Evolutionary conservation across 2,888 invertebrate species (phyloP).

Genomic region (Aphidoletes aphidimyza): DNA sequence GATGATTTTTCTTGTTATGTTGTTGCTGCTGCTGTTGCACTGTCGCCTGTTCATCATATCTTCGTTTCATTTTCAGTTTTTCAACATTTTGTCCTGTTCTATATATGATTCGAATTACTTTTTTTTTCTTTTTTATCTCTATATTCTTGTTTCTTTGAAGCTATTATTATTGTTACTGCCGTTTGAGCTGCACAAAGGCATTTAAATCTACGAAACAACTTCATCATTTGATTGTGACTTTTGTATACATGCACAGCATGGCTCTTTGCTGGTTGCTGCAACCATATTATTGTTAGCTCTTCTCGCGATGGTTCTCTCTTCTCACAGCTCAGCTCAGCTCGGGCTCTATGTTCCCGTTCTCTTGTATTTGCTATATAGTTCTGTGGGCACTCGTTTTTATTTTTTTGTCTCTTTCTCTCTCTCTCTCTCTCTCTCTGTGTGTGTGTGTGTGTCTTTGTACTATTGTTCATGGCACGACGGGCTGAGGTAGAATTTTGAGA

Average conservation of each 20-base stretch:
- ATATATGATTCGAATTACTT: background rate
- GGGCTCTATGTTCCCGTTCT: too few relatives aligned
- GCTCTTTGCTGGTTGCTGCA: constrained; percentile 4
- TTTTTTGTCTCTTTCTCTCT: background rate
- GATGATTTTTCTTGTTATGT: constrained; percentile 7
- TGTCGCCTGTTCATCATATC: constrained; percentile 2
- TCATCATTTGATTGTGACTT: constrained; percentile 43
- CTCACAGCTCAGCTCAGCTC: too few relatives aligned
- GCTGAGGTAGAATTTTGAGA: constrained; percentile 24
- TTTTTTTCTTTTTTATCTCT: background rate
- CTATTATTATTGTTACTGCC: constrained; percentile 26
- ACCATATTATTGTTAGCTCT: background rate
- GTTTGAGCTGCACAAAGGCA: background rate
- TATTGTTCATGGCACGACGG: background rate
- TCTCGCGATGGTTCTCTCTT: background rate
- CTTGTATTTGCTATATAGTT: too few relatives aligned
- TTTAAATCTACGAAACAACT: constrained; percentile 39
- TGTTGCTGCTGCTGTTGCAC: too few relatives aligned
- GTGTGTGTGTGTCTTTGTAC: too few relatives aligned
- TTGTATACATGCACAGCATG: constrained; percentile 8
- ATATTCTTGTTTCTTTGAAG: background rate
- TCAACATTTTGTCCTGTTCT: background rate
- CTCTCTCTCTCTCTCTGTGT: background rate
- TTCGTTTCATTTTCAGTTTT: background rate
- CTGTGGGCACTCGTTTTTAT: too few relatives aligned